These are phyloP conservation scores for Gopherus evgoodei DNA, from an alignment of 2,113 vertebrate species.

Conservation along the genomic window DNA sequence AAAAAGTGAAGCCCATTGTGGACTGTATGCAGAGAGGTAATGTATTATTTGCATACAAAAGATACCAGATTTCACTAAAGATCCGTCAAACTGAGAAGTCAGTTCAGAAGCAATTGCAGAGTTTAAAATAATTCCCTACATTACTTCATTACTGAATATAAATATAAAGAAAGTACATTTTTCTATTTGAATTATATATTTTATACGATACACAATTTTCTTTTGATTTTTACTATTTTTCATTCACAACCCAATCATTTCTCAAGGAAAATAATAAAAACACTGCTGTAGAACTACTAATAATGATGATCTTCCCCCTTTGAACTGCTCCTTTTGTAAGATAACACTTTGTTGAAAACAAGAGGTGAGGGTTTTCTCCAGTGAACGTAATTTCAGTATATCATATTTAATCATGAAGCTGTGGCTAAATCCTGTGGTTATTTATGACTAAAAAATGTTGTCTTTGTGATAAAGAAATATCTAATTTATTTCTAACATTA, in stretches of 20 bases:
- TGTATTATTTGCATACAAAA: not conserved
- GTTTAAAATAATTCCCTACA: not conserved
- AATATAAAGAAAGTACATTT: not conserved
- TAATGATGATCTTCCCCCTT: not conserved
- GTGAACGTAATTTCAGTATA: not conserved
- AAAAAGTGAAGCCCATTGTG: not conserved
- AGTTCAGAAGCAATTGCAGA: not conserved
- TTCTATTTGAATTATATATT: not conserved
- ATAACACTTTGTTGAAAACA: not conserved
- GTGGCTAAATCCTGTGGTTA: not conserved
- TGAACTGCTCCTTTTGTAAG: not conserved
- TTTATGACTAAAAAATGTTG: not conserved
- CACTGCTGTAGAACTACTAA: not conserved
- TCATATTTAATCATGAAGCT: not conserved
- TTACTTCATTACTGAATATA: not conserved
- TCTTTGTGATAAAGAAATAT: too few relatives aligned
- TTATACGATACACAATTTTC: not conserved
- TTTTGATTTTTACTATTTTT: not conserved
- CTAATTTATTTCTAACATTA: too few relatives aligned
- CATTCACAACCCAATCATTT: not conserved
- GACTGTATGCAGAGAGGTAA: not conserved
- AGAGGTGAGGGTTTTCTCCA: not conserved
- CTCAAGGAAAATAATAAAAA: not conserved
- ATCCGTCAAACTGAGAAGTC: not conserved
- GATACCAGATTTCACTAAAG: not conserved